Evolutionary conservation across 1,140 invertebrate genomes (phyloP).

Genomic region (Cherax destructor): DNA sequence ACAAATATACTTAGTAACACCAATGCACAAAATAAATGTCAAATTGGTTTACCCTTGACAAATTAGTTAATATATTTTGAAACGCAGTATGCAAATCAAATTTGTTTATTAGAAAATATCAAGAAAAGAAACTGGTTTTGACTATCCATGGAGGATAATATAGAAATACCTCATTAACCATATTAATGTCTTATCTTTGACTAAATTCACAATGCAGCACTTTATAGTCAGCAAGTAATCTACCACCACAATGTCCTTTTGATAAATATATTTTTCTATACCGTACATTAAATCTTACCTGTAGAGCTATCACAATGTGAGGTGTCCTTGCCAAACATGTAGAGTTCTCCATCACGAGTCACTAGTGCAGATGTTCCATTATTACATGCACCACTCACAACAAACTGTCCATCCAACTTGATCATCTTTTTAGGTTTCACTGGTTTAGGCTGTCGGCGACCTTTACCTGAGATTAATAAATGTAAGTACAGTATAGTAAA

Average conservation of each 20-base stretch:
- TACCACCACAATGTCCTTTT: too few relatives aligned
- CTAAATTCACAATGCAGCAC: not conserved
- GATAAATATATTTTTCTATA: not conserved
- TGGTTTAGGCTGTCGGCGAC: constrained; percentile 90
- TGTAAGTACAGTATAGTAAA: too few relatives aligned
- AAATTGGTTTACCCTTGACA: too few relatives aligned
- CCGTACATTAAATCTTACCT: constrained; percentile 75
- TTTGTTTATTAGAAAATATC: too few relatives aligned
- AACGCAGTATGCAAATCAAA: too few relatives aligned
- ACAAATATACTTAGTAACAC: too few relatives aligned
- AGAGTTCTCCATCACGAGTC: constrained; percentile 89
- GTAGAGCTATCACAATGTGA: constrained; percentile 87
- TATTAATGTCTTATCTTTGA: not conserved
- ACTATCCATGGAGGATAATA: too few relatives aligned
- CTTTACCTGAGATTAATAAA: constrained; percentile 79
- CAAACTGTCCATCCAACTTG: constrained; percentile 89
- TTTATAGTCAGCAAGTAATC: too few relatives aligned
- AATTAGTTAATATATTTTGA: too few relatives aligned
- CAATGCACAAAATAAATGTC: too few relatives aligned
- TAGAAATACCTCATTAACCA: not conserved
- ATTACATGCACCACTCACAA: constrained; percentile 91
- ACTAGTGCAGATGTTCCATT: constrained; percentile 95
- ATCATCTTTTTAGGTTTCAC: constrained; percentile 94
- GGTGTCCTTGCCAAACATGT: constrained; percentile 97
- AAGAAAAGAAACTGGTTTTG: too few relatives aligned